Evolutionary conservation across 2,797 vertebrate species (phyloP), one percentile per base, ranked within the genome.

Genomic region (Bufotes viridis): DNA sequence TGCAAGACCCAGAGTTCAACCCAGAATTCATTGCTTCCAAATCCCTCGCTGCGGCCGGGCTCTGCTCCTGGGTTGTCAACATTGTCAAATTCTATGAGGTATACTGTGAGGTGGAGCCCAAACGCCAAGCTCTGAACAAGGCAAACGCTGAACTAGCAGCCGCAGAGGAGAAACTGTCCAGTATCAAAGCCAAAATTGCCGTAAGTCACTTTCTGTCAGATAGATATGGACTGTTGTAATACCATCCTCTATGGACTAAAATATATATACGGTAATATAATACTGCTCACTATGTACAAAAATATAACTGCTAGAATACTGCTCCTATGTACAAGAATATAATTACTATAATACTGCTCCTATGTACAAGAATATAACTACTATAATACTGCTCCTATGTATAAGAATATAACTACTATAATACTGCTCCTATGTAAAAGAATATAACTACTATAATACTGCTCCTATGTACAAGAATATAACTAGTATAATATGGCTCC

Each of bases 41-140:
- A 93, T 99, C 98, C 0, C 81, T 92, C 0, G 97, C 98, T 0
- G 98, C 98, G 0, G 96, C 97, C 0, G 98, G 98, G 8, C 97
- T 99, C 82, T 99, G 98, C 92, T 99, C 98, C 14, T 99, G 98
- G 98, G 98, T 99, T 82, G 91, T 99, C 65, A 99, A 99, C 93
- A 96, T 99, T 0, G 96, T 95, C 82, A 96, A 90, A 82, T 99
- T 97, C 93, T 96, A 99, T 0, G 91, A 96, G 89, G 96, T 99
- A 0, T 98, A 94, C 93, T 97, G 97, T 0, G 96, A 99, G 0
- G 98, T 99, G 89, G 97, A 99, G 91, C 98, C 98, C 11, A 99
- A 99, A 91, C 95, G 97, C 0, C 96, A 98, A 91, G 97, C 98
- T 0, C 92, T 99, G 60, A 94, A 83, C 92, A 97, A 95, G 92